Evolutionary conservation across 2,797 vertebrate species (phyloP).

Genomic region (Syncerus caffer): DNA sequence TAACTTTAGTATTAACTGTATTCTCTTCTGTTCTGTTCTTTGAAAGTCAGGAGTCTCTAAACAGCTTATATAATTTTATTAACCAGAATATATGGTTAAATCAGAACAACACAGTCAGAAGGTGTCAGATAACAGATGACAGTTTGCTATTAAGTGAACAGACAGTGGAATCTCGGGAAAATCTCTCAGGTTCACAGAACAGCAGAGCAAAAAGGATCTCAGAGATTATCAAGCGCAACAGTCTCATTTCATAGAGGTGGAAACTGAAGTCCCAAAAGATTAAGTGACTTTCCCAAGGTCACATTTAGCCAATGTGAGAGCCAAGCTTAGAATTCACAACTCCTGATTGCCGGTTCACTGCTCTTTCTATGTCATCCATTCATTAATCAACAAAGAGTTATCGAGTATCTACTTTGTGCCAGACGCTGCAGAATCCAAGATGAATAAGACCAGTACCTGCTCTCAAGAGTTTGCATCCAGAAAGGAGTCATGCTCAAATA

Average conservation of each 20-base stretch:
- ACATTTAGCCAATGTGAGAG: constrained; percentile 19
- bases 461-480: neutral
- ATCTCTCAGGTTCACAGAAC: neutral
- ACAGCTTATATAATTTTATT: neutral
- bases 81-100: neutral
- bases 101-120: neutral
- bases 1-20: neutral
- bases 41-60: neutral
- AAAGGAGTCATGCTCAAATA: neutral
- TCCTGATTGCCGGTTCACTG: neutral
- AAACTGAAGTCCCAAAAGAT: neutral
- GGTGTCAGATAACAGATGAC: neutral
- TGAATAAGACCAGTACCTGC: neutral
- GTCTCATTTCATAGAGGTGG: neutral
- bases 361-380: neutral
- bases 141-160: neutral
- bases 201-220: constrained; percentile 17
- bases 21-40: constrained; percentile 7
- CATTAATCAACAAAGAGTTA: neutral
- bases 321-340: neutral
- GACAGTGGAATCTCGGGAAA: neutral
- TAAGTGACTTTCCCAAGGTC: constrained; percentile 12
- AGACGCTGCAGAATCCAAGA: neutral
- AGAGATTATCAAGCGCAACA: neutral
- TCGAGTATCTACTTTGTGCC: neutral